A percentile compares a stretch with the other conserved stretches of the same genome.
Conservation (phyloP, 1,140 invertebrate species). For the Reticulitermes speratus region DNA sequence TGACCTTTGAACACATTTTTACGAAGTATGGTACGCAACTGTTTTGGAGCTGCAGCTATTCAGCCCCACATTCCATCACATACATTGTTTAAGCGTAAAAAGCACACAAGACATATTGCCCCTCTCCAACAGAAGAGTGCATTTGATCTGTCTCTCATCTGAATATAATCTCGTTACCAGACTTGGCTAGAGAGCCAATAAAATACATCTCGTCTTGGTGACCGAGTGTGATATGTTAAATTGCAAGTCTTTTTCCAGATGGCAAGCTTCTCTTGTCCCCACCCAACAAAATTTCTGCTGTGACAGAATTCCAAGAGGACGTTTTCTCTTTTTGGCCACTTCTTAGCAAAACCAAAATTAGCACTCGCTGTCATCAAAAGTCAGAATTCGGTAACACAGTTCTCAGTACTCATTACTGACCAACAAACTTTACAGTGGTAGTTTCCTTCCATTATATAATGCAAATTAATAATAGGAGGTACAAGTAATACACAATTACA, state of each 20-base stretch:
- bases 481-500: neutral
- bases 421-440: neutral
- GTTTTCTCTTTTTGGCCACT: neutral
- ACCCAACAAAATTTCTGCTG: neutral
- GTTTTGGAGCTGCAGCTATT: neutral
- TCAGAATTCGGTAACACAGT: conserved; percentile 11
- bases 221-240: conserved; percentile 2
- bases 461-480: neutral
- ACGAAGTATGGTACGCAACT: neutral
- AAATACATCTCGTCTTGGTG: neutral
- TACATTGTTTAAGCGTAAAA: neutral
- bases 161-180: conserved; percentile 5
- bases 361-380: neutral
- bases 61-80: neutral
- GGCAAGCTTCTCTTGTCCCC: neutral
- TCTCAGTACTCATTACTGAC: neutral
- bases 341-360: neutral
- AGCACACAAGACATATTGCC: neutral
- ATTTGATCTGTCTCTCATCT: neutral
- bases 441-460: neutral
- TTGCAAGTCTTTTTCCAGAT: conserved; percentile 2
- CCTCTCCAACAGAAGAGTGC: neutral
- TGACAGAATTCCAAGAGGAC: neutral
- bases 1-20: conserved; percentile 13
- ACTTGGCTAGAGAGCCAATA: conserved; percentile 9